phyloP scores from a whole-genome alignment of 2,797 vertebrate species.

The Falco berigora region DNA sequence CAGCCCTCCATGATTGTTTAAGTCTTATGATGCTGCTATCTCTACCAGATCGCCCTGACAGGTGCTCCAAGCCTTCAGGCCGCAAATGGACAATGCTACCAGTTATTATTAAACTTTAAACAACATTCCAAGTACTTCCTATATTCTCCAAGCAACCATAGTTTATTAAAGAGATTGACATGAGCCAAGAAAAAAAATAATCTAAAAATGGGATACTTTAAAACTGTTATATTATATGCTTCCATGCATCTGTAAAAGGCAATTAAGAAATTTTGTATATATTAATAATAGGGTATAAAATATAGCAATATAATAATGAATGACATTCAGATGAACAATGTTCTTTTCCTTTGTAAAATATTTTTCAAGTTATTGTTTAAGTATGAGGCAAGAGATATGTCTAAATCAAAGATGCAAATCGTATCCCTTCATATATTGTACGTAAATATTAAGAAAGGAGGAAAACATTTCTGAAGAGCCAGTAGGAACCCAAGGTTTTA shows the following conservation, averaged over 20 bases:
- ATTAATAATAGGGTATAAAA: slow-evolving; percentile 77
- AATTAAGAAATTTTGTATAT: slow-evolving; percentile 76
- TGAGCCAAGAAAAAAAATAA: slow-evolving; percentile 55
- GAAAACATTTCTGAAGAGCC: slow-evolving; percentile 52
- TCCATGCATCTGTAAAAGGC: slow-evolving; percentile 74
- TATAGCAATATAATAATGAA: slow-evolving; percentile 75
- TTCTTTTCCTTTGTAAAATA: slow-evolving; percentile 71
- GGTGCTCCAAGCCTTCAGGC: slow-evolving; percentile 65
- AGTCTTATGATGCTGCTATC: slow-evolving; percentile 88
- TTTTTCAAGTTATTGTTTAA: slow-evolving; percentile 73
- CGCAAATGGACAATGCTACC: slow-evolving; percentile 66
- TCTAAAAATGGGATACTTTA: slow-evolving; percentile 70
- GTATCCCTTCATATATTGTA: slow-evolving; percentile 69
- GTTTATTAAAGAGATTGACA: slow-evolving; percentile 69
- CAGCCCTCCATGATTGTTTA: slow-evolving; percentile 75
- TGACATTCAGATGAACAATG: slow-evolving; percentile 69
- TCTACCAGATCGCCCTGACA: slow-evolving; percentile 72
- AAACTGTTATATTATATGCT: slow-evolving; percentile 70
- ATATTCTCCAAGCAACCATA: slow-evolving; percentile 71
- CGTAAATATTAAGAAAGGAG: slow-evolving; percentile 40
- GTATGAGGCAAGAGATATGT: slow-evolving; percentile 68
- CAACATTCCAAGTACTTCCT: slow-evolving; percentile 76
- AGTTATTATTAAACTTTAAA: slow-evolving; percentile 71
- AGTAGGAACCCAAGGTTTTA: slow-evolving; percentile 16
- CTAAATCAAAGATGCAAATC: slow-evolving; percentile 53